Evolutionary conservation across 30 jellyfish, hydroid and myxozoan genomes (phyloP).

Genomic region (Hydra vulgaris): DNA sequence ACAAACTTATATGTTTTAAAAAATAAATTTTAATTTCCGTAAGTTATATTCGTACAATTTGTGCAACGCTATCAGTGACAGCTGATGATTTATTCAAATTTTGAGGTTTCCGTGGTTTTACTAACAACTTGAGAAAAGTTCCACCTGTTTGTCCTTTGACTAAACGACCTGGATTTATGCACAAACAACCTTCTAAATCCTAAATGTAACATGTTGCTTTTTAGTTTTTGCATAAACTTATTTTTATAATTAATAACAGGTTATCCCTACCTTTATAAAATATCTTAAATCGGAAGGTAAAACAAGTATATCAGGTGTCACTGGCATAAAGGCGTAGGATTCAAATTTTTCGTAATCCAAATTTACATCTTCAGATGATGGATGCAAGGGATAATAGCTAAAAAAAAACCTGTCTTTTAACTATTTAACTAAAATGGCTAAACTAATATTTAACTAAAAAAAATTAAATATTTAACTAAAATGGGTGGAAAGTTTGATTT

Average conservation of each 20-base stretch:
- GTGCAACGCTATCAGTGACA: constrained; percentile 40
- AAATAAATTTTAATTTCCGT: neutral
- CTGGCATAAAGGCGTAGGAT: constrained; percentile 53
- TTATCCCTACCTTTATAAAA: constrained; percentile 58
- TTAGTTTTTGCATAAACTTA: no score
- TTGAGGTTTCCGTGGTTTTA: constrained; percentile 43
- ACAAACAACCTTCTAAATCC: constrained; percentile 79
- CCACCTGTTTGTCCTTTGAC: constrained; percentile 94
- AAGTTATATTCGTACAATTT: constrained; percentile 22
- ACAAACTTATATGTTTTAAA: no score
- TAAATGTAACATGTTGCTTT: neutral
- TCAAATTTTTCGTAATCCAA: constrained; percentile 70
- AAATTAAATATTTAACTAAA: neutral
- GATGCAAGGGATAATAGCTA: constrained; percentile 93
- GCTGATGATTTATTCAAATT: constrained; percentile 56
- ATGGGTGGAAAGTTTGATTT: neutral
- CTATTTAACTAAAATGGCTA: no score
- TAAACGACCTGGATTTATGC: constrained; percentile 87
- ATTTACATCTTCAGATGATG: constrained; percentile 84
- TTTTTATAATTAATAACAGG: neutral
- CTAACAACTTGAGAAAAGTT: constrained; percentile 46
- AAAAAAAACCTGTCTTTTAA: neutral
- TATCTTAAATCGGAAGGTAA: constrained; percentile 83
- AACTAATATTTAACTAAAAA: neutral
- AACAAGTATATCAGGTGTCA: constrained; percentile 71